A percentile compares a stretch with the other conserved stretches of the same genome.
These are phyloP conservation scores for Balearica regulorum DNA, from an alignment of 2,797 vertebrate species.

Conservation along the genomic window DNA sequence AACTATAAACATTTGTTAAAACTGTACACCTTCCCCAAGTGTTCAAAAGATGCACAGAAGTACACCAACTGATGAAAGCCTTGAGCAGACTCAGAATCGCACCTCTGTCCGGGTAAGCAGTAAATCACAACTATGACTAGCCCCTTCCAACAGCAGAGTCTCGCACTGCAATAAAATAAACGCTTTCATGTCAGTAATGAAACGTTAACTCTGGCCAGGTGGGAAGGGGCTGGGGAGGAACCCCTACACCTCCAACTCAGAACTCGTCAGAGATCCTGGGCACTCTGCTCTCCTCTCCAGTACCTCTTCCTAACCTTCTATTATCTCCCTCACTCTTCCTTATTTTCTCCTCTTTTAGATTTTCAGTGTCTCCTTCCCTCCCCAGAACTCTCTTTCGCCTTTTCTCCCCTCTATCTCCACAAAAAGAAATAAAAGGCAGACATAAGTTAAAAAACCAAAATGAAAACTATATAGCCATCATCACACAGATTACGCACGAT, in stretches of 20 bases:
- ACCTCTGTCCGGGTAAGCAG: not conserved
- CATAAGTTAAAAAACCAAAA: not conserved
- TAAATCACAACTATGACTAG: not conserved
- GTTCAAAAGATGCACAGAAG: not conserved
- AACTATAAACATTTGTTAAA: not conserved
- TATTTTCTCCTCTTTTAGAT: not conserved
- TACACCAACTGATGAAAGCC: rapidly evolving
- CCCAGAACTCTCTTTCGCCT: not conserved
- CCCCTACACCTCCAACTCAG: too few relatives aligned
- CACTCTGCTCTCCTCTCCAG: not conserved
- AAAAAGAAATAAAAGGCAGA: not conserved
- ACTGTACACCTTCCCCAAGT: not conserved
- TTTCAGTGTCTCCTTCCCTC: not conserved
- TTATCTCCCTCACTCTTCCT: not conserved
- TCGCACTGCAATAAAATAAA: not conserved
- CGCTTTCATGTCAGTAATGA: rapidly evolving
- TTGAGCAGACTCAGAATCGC: rapidly evolving
- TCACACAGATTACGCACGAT: rapidly evolving
- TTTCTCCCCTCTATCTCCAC: not conserved
- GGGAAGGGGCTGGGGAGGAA: not conserved
- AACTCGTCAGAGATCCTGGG: not conserved
- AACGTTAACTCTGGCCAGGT: not conserved
- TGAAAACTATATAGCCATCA: not conserved
- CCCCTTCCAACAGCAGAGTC: not conserved
- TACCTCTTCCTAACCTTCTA: not conserved